These are phyloP conservation scores for Hassar affinis DNA, from an alignment of 2,113 vertebrate species.

Conservation along the genomic window DNA sequence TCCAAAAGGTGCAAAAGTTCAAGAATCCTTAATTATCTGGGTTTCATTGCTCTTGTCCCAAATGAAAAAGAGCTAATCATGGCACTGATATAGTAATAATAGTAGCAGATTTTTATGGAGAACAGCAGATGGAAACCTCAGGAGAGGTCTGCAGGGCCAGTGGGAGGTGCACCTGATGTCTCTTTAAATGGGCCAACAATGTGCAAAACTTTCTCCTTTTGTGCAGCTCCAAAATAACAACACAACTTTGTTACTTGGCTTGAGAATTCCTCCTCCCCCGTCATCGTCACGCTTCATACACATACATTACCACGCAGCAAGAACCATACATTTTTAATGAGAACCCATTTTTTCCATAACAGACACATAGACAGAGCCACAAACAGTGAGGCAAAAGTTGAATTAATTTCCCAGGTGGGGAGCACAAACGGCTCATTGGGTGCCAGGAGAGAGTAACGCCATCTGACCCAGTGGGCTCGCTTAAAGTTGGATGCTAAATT, in stretches of 20 bases:
- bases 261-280: not conserved
- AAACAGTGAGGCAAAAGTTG: not conserved
- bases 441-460: constrained; percentile 23
- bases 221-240: constrained; percentile 16
- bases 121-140: constrained; percentile 36
- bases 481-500: constrained; percentile 45
- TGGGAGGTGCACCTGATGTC: constrained; percentile 34
- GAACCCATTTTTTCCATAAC: not conserved
- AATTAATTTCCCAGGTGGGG: constrained; percentile 50
- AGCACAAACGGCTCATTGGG: constrained; percentile 20
- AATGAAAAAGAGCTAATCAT: not conserved
- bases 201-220: not conserved
- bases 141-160: constrained; percentile 26
- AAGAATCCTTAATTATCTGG: not conserved
- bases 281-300: not conserved
- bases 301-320: not conserved
- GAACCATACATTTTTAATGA: constrained; percentile 28
- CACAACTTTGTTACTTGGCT: constrained; percentile 22
- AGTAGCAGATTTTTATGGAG: constrained; percentile 14
- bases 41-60: not conserved
- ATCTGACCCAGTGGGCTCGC: constrained; percentile 35
- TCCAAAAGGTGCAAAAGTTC: not conserved
- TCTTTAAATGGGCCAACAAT: constrained; percentile 34
- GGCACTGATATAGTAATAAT: not conserved
- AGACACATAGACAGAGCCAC: not conserved